A percentile compares a stretch with the other conserved stretches of the same genome.
phyloP scores from a whole-genome alignment of 2,888 invertebrate genomes.

The Athripsodes cinereus region DNA sequence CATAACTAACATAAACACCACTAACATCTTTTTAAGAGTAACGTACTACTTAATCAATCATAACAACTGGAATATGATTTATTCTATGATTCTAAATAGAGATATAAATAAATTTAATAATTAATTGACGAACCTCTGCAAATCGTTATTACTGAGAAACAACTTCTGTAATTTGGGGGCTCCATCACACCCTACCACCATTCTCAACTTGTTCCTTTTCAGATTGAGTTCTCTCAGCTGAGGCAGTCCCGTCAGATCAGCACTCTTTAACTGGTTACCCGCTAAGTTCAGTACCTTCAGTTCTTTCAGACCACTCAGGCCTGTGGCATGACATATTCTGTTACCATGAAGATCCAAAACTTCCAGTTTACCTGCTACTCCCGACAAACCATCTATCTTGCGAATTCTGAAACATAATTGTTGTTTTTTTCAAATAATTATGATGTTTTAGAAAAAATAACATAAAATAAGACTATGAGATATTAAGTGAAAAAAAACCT shows the following conservation, averaged over 20 bases:
- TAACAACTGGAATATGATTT: no score
- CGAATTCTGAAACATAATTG: slow-evolving; percentile 54
- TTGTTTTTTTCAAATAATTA: no score
- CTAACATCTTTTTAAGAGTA: no score
- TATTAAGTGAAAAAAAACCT: slow-evolving; percentile 53
- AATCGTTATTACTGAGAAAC: slow-evolving; percentile 76
- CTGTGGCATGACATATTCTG: slow-evolving; percentile 70
- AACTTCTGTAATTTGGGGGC: slow-evolving; percentile 70
- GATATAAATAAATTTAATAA: no score
- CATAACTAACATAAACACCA: no score
- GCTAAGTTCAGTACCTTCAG: slow-evolving; percentile 89
- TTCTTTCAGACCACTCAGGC: slow-evolving; percentile 62
- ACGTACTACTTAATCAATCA: no score
- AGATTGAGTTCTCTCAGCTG: slow-evolving; percentile 83
- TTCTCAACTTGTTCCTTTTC: slow-evolving; percentile 76
- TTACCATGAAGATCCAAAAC: slow-evolving; percentile 93
- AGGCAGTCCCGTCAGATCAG: slow-evolving; percentile 71
- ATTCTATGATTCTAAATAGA: no score
- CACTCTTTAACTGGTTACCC: slow-evolving; percentile 77
- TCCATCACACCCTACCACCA: slow-evolving; percentile 73
- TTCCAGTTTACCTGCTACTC: slow-evolving; percentile 66
- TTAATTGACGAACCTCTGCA: slow-evolving; percentile 49
- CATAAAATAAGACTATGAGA: no score
- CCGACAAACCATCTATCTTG: slow-evolving; percentile 69
- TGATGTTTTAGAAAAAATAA: no score